Evolutionary conservation across 2,797 vertebrate species (phyloP).

Genomic region (Scleropages formosus): DNA sequence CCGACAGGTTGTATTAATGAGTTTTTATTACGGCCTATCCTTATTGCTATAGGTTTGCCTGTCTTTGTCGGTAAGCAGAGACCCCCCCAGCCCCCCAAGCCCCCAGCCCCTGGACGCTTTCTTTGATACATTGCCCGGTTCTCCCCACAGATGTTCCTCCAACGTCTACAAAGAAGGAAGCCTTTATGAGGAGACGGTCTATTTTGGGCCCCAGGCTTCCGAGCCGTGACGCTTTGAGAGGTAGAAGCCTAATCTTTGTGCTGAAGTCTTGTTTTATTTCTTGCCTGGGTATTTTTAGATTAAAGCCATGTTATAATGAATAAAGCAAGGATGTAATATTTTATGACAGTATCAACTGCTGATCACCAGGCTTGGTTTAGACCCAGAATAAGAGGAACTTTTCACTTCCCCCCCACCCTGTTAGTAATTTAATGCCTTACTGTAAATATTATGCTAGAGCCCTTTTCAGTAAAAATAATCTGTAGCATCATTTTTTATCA

Average conservation of each 20-base stretch:
- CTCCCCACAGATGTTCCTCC: conserved; percentile 79
- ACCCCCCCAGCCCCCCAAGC: conserved; percentile 66
- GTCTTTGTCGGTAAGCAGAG: conserved; percentile 29
- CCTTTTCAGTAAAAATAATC: neutral
- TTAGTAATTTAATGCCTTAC: conserved; percentile 11
- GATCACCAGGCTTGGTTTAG: conserved; percentile 52
- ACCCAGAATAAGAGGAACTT: conserved; percentile 38
- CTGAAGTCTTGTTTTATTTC: conserved; percentile 67
- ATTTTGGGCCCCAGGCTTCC: conserved; percentile 75
- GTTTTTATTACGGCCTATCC: conserved; percentile 62
- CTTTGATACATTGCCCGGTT: conserved; percentile 79
- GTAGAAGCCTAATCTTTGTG: conserved; percentile 59
- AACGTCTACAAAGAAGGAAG: conserved; percentile 79
- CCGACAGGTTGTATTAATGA: conserved; percentile 74
- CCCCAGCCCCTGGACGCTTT: conserved; percentile 68
- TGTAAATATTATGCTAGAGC: conserved; percentile 18
- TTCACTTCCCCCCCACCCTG: neutral
- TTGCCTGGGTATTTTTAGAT: conserved; percentile 76
- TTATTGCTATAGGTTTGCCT: conserved; percentile 60
- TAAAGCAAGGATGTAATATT: conserved; percentile 70
- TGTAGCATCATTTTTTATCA: conserved; percentile 5
- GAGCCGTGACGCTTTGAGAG: conserved; percentile 61
- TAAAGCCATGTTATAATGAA: conserved; percentile 68
- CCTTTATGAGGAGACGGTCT: conserved; percentile 75
- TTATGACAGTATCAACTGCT: conserved; percentile 69